These are phyloP conservation scores for Gastrophryne carolinensis DNA, from an alignment of 2,797 vertebrate species.

Conservation along the genomic window DNA sequence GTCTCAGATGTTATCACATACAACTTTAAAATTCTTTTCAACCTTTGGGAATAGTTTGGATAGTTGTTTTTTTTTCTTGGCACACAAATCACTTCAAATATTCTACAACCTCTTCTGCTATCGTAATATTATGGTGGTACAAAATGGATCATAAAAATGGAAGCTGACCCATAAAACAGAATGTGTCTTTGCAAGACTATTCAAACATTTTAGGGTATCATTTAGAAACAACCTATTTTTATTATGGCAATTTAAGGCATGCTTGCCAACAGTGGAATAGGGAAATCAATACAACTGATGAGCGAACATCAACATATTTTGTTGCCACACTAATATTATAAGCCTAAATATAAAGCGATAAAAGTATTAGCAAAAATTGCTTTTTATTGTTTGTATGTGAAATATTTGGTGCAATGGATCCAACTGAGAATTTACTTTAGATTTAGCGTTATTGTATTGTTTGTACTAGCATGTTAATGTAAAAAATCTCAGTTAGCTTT, in stretches of 20 bases:
- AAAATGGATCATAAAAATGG: conserved; percentile 7
- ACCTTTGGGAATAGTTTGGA: not conserved
- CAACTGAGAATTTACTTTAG: no score
- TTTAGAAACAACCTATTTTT: conserved; percentile 16
- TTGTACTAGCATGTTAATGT: no score
- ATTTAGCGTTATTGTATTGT: no score
- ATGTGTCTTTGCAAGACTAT: conserved; percentile 6
- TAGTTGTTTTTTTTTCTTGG: not conserved
- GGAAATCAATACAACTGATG: not conserved
- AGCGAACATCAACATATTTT: not conserved
- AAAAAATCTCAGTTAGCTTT: no score
- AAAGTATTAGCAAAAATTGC: no score
- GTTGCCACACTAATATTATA: not conserved
- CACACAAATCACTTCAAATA: not conserved
- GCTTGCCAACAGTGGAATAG: not conserved
- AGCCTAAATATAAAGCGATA: not conserved
- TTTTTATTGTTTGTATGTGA: no score
- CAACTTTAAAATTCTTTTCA: not conserved
- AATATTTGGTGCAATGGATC: no score
- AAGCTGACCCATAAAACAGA: conserved; percentile 16
- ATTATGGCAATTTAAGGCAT: not conserved
- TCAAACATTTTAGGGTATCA: not conserved
- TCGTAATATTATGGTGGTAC: not conserved
- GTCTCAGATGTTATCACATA: not conserved
- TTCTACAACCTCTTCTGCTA: not conserved